Evolutionary conservation across 2,888 invertebrate genomes (phyloP), one percentile per base, ranked within the genome.

Genomic region (Tetramorium bicarinatum): DNA sequence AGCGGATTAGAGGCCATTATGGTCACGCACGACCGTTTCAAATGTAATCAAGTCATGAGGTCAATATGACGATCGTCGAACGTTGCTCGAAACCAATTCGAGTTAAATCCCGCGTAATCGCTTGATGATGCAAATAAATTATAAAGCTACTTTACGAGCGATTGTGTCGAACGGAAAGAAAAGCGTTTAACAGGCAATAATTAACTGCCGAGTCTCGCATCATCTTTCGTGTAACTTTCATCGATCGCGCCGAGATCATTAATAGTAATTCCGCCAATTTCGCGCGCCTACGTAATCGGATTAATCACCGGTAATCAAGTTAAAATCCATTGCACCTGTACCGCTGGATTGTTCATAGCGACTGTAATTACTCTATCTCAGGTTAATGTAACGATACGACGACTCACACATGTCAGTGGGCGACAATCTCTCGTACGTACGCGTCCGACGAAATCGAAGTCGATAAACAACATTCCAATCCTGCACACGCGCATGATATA

Each of bases 21-120:
- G 8, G 38, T 71, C 69, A 80, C 71, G 79, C 79, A 71, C 34
- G 25, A 9, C 47, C 34, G 59, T 71, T 80, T 71, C 47, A 34
- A 69, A 59, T 79, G 79, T 79, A 79, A 80, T 80, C 71, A 80
- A 80, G 79, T 80, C 79, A 69, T 47, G 79, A 38, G 59, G 79
- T 69, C 79, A 71, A 71, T 71, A 80, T 49, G 47, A 69, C 59
- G 71, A 80, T 59, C 59, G 21, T 8, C 29, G 25, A 59, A 71
- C 47, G 69, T 62, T 52, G 64, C 76, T 38, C 49, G 47, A 66
- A 77, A 34, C 61, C 66, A 52, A 69, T 47, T 59, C 71, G 44
- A 34, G 44, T 34, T 34, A 34, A 13, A 44, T 18, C 2, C 79
- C n/a, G 13, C 47, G 34, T 69, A 47, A 47, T 79, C 34, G 18